Percentiles rank a stretch among this genome's conserved stretches.
Evolutionary conservation across 2,113 vertebrate species (phyloP).

Genomic region (Indicator indicator): DNA sequence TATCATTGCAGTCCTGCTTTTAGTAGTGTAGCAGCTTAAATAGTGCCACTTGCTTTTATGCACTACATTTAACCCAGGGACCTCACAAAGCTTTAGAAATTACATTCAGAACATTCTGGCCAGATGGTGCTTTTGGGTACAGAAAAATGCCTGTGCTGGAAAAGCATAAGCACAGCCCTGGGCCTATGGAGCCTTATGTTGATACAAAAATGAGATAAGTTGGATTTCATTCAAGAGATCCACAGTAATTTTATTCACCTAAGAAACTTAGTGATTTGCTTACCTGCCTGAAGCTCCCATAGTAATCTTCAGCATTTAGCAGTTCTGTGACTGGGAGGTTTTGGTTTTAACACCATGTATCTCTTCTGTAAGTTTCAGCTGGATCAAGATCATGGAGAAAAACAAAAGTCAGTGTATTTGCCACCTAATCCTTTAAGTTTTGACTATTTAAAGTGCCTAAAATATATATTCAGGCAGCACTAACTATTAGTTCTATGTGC

Average conservation of each 20-base stretch:
- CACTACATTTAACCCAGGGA: neutral
- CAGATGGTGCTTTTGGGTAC: neutral
- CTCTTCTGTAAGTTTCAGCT: neutral
- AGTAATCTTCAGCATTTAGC: neutral
- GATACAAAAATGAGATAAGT: conserved; percentile 41
- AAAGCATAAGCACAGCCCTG: conserved; percentile 34
- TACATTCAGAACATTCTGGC: neutral
- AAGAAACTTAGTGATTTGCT: conserved; percentile 32
- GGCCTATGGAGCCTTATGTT: conserved; percentile 17
- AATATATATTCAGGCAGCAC: neutral
- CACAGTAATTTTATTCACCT: conserved; percentile 38
- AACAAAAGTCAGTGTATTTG: neutral
- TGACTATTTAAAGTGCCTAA: neutral
- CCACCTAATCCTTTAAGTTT: neutral
- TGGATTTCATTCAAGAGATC: conserved; percentile 51
- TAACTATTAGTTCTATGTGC: neutral
- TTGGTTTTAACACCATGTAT: neutral
- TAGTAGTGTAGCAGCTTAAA: neutral
- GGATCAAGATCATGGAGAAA: neutral
- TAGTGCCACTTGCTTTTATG: neutral
- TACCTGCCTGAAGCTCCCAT: conserved; percentile 42
- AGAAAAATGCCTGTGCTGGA: neutral
- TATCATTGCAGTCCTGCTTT: neutral
- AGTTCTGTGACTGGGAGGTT: neutral
- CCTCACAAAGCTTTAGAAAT: neutral